phyloP scores from a whole-genome alignment of 2,113 vertebrate species.

The Hippocampus barbouri region DNA sequence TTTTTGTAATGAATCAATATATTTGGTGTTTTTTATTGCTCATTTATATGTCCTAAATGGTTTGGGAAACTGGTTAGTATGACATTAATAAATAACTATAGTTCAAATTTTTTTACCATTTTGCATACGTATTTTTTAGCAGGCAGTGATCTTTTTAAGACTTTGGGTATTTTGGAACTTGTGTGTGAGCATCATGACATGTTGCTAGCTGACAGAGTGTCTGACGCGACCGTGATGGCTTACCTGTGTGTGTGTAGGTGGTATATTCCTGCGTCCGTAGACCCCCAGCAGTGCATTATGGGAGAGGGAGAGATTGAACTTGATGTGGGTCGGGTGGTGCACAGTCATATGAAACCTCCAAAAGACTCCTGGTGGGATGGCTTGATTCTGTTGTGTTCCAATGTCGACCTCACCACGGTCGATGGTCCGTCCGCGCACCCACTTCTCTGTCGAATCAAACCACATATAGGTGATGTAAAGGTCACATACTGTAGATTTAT shows the following conservation, averaged over 20 bases:
- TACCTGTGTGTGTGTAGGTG: slow-evolving; percentile 98
- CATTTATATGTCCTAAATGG: background rate
- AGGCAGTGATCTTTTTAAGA: background rate
- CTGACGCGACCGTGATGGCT: slow-evolving; percentile 27
- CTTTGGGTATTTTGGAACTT: background rate
- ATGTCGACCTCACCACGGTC: slow-evolving; percentile 92
- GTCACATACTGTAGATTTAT: slow-evolving; percentile 28
- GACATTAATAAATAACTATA: too few species aligned
- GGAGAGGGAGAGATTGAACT: slow-evolving; percentile 93
- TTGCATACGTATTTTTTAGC: background rate
- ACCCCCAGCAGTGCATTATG: slow-evolving; percentile 93
- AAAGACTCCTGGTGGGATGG: slow-evolving; percentile 91
- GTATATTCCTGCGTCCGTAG: slow-evolving; percentile 95
- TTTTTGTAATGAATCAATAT: background rate
- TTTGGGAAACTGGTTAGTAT: background rate
- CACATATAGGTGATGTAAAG: slow-evolving; percentile 17
- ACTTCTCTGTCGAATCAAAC: slow-evolving; percentile 58
- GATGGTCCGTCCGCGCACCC: slow-evolving; percentile 83
- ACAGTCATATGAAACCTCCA: slow-evolving; percentile 97
- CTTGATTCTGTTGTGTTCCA: slow-evolving; percentile 88
- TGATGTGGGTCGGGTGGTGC: slow-evolving; percentile 92
- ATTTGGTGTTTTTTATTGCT: background rate
- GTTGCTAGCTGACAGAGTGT: background rate
- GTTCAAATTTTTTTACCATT: too few species aligned
- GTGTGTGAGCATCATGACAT: background rate